Evolutionary conservation across 2,888 invertebrate species (phyloP).

Genomic region (Sinelater perroti): DNA sequence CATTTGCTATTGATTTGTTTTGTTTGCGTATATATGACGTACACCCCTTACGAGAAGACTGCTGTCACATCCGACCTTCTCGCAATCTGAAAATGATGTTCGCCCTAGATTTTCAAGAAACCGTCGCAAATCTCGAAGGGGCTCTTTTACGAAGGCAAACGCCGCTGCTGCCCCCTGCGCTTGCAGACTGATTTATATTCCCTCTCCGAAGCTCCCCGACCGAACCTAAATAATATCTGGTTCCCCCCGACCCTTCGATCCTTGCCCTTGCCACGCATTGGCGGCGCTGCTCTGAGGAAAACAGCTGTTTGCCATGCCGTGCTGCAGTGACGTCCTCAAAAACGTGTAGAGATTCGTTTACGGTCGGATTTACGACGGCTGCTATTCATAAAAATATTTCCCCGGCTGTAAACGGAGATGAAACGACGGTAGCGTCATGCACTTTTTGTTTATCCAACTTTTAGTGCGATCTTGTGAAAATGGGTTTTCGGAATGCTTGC

Average conservation of each 20-base stretch:
- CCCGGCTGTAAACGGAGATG: neutral
- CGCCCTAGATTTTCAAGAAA: too few relatives aligned
- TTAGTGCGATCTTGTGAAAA: conserved; percentile 4
- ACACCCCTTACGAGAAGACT: too few relatives aligned
- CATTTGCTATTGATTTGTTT: too few relatives aligned
- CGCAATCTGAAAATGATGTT: too few relatives aligned
- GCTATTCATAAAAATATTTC: conserved; percentile 16
- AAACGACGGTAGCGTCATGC: neutral
- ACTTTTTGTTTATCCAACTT: neutral
- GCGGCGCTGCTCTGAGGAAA: neutral
- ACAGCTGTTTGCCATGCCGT: conserved; percentile 28
- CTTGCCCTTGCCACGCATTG: neutral
- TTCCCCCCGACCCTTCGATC: conserved; percentile 1
- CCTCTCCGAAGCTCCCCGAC: conserved; percentile 13
- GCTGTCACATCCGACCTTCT: too few relatives aligned
- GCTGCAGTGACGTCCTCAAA: conserved; percentile 10
- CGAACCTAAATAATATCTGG: conserved; percentile 22
- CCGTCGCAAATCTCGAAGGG: too few relatives aligned
- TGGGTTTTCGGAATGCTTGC: neutral
- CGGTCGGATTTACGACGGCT: conserved; percentile 12
- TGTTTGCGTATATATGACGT: too few relatives aligned
- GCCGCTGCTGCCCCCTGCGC: conserved; percentile 6
- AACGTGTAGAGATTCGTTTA: conserved; percentile 18
- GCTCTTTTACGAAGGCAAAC: neutral
- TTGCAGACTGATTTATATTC: conserved; percentile 10